Base-by-base conservation (phyloP, 2,113 vertebrate species). In the Serilophus lunatus region DNA sequence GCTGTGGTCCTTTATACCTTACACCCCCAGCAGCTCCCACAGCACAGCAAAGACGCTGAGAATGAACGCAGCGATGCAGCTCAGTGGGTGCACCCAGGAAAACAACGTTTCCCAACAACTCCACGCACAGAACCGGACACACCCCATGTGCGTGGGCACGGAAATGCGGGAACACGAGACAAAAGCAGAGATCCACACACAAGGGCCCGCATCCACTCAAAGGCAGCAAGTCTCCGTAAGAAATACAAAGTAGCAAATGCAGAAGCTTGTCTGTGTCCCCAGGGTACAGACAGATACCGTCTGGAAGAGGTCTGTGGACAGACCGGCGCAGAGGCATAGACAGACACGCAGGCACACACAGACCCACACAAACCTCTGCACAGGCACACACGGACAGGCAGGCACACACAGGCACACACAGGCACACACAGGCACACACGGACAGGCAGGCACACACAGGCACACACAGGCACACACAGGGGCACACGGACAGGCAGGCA, bases 101-200 rank as follows among this genome's bases (percentile, higher is more conserved):
- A n/a, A 12, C 12, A 4, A 1, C 76, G 2, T 42, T 25, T 38
- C 45, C 40, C 17, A 10, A 1, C 28, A 24, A 1, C 3, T 1
- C 50, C 38, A 2, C 60, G 0, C 2, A 19, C 9, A 3, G 49
- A 33, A 5, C 24, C 9, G 10, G 74, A 12, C 49, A 22, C 36
- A 10, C 7, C 26, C 0, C 38, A 4, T 0, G 3, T 6, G 11
- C 10, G 5, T 2, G 7, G 3, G 51, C 20, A 5, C 0, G 33
- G n/a, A 12, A 14, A 18, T 0, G 6, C 1, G 8, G 7, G 18
- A 56, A 13, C 22, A 12, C 72, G 4, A 13, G 23, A 33, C 23
- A 56, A 33, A 42, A 36, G 16, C 17, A 3, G 20, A 7, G 24
- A 33, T 12, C 12, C 28, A 6, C 5, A 3, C 8, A 13, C 4